Percentiles rank a stretch among this genome's conserved stretches.
Evolutionary conservation across 2,888 invertebrate species (phyloP).

Genomic region (Synergus gifuensis): DNA sequence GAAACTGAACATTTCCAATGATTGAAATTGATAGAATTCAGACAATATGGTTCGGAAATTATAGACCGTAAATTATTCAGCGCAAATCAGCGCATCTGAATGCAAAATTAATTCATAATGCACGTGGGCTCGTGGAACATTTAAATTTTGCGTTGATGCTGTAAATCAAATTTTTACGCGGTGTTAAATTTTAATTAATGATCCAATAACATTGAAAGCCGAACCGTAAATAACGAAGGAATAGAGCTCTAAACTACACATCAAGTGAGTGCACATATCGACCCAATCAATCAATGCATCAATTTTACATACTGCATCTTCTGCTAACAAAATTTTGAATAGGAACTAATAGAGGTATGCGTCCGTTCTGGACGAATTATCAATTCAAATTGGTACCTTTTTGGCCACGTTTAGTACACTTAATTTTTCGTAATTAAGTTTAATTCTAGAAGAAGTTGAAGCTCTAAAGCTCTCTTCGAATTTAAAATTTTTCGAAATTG

Average conservation of each 20-base stretch:
- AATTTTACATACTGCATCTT: slow-evolving; percentile 16
- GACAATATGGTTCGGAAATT: not conserved
- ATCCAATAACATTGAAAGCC: slow-evolving; percentile 52
- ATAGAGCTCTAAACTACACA: slow-evolving; percentile 13
- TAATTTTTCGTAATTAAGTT: too few relatives aligned
- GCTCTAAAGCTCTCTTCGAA: too few relatives aligned
- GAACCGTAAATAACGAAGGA: slow-evolving; percentile 31
- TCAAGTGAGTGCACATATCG: slow-evolving; percentile 17
- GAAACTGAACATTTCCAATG: not conserved
- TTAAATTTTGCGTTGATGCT: slow-evolving; percentile 49
- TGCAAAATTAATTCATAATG: slow-evolving; percentile 16
- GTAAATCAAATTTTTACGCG: slow-evolving; percentile 63
- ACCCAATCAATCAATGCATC: slow-evolving; percentile 16
- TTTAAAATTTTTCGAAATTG: too few relatives aligned
- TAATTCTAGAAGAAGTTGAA: too few relatives aligned
- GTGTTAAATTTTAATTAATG: slow-evolving; percentile 69
- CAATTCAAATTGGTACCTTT: too few relatives aligned
- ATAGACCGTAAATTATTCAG: not conserved
- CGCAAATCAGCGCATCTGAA: not conserved
- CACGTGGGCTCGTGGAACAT: not conserved
- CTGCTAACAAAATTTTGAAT: not conserved
- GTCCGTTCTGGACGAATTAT: too few relatives aligned
- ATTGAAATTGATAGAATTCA: not conserved
- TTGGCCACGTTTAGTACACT: too few relatives aligned
- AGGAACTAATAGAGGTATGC: not conserved